Percentiles rank a stretch among this genome's conserved stretches.
Evolutionary conservation across 92 coral and sea anemone species (phyloP).

Genomic region (Palythoa heliodiscus): DNA sequence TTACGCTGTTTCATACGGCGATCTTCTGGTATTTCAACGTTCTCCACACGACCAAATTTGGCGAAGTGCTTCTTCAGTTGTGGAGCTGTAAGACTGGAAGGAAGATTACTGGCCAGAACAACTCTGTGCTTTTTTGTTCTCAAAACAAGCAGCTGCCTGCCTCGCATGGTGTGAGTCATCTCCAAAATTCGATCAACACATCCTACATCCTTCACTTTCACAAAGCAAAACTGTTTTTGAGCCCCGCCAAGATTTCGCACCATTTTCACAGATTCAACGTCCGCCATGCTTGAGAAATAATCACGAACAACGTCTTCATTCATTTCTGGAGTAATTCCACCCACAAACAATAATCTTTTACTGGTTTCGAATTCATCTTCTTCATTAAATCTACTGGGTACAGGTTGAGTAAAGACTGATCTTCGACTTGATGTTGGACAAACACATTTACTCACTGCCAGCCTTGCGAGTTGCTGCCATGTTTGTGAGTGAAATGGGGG

Average conservation of each 20-base stretch:
- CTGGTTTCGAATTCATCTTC: conserved; percentile 41
- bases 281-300: conserved; percentile 42
- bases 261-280: conserved; percentile 27
- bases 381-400: not conserved
- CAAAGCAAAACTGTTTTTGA: conserved; percentile 38
- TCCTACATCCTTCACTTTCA: conserved; percentile 23
- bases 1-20: conserved; percentile 18
- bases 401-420: not conserved
- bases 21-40: conserved; percentile 28
- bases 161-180: conserved; percentile 29
- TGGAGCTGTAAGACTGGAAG: conserved; percentile 24
- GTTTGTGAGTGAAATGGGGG: not conserved
- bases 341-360: conserved; percentile 35
- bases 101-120: conserved; percentile 25
- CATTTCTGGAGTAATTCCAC: conserved; percentile 42
- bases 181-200: conserved; percentile 35
- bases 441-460: not conserved
- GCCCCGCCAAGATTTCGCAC: conserved; percentile 38
- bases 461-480: not conserved
- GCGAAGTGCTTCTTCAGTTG: conserved; percentile 27
- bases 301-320: conserved; percentile 11
- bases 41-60: conserved; percentile 41
- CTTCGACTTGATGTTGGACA: not conserved
- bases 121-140: conserved; percentile 48
- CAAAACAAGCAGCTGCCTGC: conserved; percentile 14